A percentile compares a stretch with the other conserved stretches of the same genome.
These are phyloP conservation scores for Artibeus lituratus DNA, from an alignment of 2,797 vertebrate species.

Conservation along the genomic window DNA sequence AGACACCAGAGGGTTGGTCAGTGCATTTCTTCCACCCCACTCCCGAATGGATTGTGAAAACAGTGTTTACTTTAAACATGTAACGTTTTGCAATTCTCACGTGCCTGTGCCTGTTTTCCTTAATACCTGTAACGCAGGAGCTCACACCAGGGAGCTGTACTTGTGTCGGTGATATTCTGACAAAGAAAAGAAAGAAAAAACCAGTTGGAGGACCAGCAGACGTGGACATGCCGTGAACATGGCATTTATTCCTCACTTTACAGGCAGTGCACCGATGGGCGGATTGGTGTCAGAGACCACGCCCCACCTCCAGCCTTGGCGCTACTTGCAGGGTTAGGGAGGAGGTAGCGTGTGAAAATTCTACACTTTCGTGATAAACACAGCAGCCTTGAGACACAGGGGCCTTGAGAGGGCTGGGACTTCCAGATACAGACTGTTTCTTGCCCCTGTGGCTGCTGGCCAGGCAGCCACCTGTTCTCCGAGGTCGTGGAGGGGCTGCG, in stretches of 20 bases:
- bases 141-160: too few species aligned
- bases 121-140: not conserved
- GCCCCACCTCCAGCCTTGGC: not conserved
- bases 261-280: not conserved
- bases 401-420: not conserved
- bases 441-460: not conserved
- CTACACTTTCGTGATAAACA: not conserved
- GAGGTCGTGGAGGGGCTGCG: not conserved
- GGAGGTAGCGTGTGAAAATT: not conserved
- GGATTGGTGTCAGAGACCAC: not conserved
- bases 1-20: not conserved
- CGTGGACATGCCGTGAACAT: not conserved
- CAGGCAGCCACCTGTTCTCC: not conserved
- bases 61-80: not conserved
- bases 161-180: not conserved
- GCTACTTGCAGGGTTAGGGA: not conserved
- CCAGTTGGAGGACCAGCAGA: not conserved
- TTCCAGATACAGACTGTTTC: not conserved
- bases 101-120: not conserved
- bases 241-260: not conserved
- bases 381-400: not conserved
- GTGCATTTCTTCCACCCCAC: not conserved
- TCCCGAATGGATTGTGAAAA: constrained; percentile 32
- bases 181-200: too few species aligned
- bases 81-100: constrained; percentile 13